Evolutionary conservation across 2,888 invertebrate genomes (phyloP), one percentile per base, ranked within the genome.

Genomic region (Zaprionus obscuricornis): DNA sequence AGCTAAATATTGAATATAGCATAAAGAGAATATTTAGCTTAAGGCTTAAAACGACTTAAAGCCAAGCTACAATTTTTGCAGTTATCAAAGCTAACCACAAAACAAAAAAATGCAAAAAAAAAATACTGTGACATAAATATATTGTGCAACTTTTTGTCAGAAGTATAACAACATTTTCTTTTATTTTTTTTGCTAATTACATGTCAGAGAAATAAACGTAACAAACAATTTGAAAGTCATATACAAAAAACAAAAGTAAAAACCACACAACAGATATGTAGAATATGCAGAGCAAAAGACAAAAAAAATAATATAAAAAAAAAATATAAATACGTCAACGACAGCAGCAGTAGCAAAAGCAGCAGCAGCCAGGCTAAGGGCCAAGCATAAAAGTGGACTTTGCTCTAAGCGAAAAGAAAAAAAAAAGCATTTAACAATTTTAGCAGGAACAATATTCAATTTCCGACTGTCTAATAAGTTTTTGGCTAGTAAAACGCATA

Each of bases 401-500:
- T 7, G 69, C 58, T 68, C 39, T 3, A 20, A 46, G 70, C 59
- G 63, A 57, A 70, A 36, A 60, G 34, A 20, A 37, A 39, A 49
- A 49, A 16, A 60, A 69, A 73, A 81, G 58, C 78, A 77, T 81
- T 76, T 77, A 76, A 73, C 84, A 59, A 73, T 82, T 84, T 73
- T 70, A n/a, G 33, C 70, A 81, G 63, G 67, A 78, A 81, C 85
- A 81, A 81, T 82, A 81, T 81, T 81, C 79, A 81, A 81, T 81
- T 81, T 81, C 79, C 79, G 82, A 70, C 82, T 73, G 85, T 77
- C 78, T 81, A 81, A 84, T 81, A 82, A 82, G 82, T 84, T 84
- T 81, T 82, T 62, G 78, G 78, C 69, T 55, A 71, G 36, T 36
- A 47, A 11, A 39, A 10, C 8, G 31, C 36, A 46, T 16, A 42